A percentile compares a stretch with the other conserved stretches of the same genome.
phyloP scores from a whole-genome alignment of 1,140 invertebrate species.

The Heliconius eleuchia region DNA sequence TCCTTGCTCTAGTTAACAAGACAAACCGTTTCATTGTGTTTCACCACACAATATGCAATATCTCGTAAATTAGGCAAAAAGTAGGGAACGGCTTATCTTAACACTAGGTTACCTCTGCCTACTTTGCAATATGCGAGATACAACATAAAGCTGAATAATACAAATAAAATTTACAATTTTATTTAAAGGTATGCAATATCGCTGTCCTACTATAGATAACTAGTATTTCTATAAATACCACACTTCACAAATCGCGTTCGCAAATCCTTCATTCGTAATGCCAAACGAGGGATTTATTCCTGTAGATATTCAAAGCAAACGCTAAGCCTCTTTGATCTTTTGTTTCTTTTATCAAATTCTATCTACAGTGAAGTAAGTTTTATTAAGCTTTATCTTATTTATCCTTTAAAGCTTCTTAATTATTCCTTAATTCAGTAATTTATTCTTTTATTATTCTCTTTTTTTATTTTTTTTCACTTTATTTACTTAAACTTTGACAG shows the following conservation, averaged over 20 bases:
- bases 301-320: constrained; percentile 14
- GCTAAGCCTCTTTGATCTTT: constrained; percentile 11
- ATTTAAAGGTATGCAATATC: too few relatives aligned
- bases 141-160: too few relatives aligned
- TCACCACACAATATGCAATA: neutral
- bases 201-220: neutral
- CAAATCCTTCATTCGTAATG: constrained; percentile 12
- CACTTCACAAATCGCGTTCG: neutral
- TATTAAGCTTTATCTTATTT: constrained; percentile 11
- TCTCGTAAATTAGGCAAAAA: neutral
- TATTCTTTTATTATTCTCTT: neutral
- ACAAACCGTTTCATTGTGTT: too few relatives aligned
- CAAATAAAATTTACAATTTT: too few relatives aligned
- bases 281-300: neutral
- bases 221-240: neutral
- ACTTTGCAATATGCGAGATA: neutral
- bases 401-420: neutral
- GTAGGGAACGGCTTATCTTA: neutral
- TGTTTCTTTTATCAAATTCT: constrained; percentile 5
- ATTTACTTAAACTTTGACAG: too few relatives aligned
- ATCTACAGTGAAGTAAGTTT: neutral
- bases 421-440: neutral
- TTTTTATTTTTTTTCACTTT: too few relatives aligned
- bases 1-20: too few relatives aligned
- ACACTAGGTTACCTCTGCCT: neutral